A percentile compares a stretch with the other conserved stretches of the same genome.
phyloP scores from a whole-genome alignment of 2,888 invertebrate species.

The Priocnemis perturbator region DNA sequence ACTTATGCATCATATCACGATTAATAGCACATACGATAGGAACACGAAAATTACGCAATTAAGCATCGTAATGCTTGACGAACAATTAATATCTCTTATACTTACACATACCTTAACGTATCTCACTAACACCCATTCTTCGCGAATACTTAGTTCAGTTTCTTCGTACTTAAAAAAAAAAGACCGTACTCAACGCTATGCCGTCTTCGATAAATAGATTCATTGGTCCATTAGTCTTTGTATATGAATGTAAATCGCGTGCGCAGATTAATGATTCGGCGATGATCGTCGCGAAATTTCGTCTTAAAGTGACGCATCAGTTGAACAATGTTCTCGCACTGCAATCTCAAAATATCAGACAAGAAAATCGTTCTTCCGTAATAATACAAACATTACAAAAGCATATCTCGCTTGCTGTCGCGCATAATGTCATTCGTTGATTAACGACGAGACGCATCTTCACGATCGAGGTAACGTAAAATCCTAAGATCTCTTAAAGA shows the following conservation, averaged over 20 bases:
- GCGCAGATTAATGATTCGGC: slow-evolving; percentile 18
- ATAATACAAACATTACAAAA: no score
- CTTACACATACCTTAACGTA: not conserved
- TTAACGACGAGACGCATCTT: no score
- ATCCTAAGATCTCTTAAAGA: no score
- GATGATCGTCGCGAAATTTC: slow-evolving; percentile 3
- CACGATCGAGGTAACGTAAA: no score
- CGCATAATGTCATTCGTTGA: no score
- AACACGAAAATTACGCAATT: slow-evolving; percentile 38
- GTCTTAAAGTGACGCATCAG: no score
- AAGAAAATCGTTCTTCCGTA: no score
- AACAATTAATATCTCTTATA: slow-evolving; percentile 6
- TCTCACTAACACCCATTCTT: not conserved
- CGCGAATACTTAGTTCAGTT: not conserved
- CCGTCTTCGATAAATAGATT: slow-evolving; percentile 35
- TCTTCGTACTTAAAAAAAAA: slow-evolving; percentile 1
- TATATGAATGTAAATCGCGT: slow-evolving; percentile 11
- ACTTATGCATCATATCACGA: slow-evolving; percentile 15
- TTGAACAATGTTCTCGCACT: no score
- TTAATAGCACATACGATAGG: slow-evolving; percentile 37
- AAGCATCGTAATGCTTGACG: slow-evolving; percentile 9
- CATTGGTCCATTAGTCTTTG: slow-evolving; percentile 54
- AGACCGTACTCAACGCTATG: slow-evolving; percentile 12
- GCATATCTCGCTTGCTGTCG: no score
- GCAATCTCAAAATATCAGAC: no score